phyloP scores from a whole-genome alignment of 1,140 invertebrate species.

The Colletes latitarsis region DNA sequence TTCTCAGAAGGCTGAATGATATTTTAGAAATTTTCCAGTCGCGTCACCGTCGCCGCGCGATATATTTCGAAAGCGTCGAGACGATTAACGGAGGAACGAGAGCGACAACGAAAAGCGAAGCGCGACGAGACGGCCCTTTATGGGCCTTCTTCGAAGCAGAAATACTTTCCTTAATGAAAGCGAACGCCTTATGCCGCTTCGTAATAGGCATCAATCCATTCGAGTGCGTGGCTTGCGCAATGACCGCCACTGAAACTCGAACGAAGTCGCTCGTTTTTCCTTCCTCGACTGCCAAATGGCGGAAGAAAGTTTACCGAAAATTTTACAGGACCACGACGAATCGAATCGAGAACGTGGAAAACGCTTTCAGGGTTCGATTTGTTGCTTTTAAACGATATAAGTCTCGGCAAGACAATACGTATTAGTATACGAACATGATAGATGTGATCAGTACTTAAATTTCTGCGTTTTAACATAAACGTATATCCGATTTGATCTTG shows the following conservation, averaged over 20 bases:
- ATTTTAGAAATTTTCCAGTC: slow-evolving; percentile 45
- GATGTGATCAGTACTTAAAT: no score
- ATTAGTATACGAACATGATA: no score
- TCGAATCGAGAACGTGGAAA: no score
- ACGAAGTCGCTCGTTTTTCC: slow-evolving; percentile 2
- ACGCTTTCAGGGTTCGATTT: no score
- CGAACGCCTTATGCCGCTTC: slow-evolving; percentile 30
- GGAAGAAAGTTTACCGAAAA: background rate
- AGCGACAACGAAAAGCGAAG: slow-evolving; percentile 17
- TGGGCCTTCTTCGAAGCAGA: slow-evolving; percentile 8
- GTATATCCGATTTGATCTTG: no score
- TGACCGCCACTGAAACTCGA: slow-evolving; percentile 15
- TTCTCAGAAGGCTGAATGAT: slow-evolving; percentile 30
- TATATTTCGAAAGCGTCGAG: slow-evolving; percentile 16
- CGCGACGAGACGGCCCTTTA: slow-evolving; percentile 19
- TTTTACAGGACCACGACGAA: no score
- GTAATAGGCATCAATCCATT: slow-evolving; percentile 37
- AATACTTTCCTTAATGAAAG: slow-evolving; percentile 55
- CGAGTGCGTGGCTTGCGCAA: slow-evolving; percentile 34
- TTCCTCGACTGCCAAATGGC: background rate
- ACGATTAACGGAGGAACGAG: slow-evolving; percentile 44
- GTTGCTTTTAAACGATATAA: no score
- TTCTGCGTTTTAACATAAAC: no score
- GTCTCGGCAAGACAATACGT: no score
- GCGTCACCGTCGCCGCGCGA: background rate